These are phyloP conservation scores for Montifringilla adamsi DNA, from an alignment of 2,113 vertebrate genomes.

Conservation along the genomic window DNA sequence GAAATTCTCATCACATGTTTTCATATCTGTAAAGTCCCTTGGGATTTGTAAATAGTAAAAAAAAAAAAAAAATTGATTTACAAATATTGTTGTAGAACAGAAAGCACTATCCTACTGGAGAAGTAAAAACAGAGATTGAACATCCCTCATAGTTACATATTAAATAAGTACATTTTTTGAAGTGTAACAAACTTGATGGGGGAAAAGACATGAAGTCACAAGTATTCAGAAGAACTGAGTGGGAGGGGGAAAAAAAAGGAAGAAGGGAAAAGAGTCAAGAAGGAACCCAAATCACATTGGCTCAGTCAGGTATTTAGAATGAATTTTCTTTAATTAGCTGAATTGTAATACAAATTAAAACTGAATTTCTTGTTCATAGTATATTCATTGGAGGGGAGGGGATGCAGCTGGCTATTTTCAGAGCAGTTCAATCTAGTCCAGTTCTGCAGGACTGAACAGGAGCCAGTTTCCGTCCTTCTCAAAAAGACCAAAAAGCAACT, in stretches of 20 bases:
- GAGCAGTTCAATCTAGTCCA: neutral
- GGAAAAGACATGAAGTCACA: neutral
- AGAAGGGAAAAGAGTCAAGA: neutral
- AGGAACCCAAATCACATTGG: neutral
- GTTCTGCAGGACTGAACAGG: slow-evolving; percentile 7
- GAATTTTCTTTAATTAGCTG: slow-evolving; percentile 28
- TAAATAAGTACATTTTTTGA: neutral
- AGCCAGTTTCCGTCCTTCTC: slow-evolving; percentile 12
- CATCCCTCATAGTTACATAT: neutral
- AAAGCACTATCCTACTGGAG: neutral
- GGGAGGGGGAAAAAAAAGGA: fast-evolving
- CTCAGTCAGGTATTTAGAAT: slow-evolving; percentile 32
- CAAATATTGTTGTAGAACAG: neutral
- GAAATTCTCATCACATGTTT: neutral
- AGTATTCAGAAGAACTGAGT: neutral
- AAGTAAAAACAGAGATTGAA: neutral
- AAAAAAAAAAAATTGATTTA: neutral
- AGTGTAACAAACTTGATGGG: neutral
- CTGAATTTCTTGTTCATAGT: slow-evolving; percentile 11
- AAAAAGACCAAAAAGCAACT: slow-evolving; percentile 27
- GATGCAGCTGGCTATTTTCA: slow-evolving; percentile 34
- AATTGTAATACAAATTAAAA: slow-evolving; percentile 43
- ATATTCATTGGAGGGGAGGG: slow-evolving; percentile 33
- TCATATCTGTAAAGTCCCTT: neutral
- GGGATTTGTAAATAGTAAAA: neutral